Conservation (phyloP, 64 coral and sea anemone species). For the Astreopora myriophthalma region DNA sequence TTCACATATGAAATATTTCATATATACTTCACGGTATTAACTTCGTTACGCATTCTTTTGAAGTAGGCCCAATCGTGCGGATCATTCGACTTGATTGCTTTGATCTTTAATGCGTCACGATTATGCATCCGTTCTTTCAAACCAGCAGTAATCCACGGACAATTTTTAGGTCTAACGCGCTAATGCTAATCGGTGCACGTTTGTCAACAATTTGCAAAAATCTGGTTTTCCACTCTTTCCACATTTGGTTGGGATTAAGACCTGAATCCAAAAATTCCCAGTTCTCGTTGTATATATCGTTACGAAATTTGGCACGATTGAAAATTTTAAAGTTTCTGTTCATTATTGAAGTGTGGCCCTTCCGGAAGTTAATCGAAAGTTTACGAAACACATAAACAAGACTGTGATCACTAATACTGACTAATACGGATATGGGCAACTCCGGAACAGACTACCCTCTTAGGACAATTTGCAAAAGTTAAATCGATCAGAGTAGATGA, state of each 20-base stretch:
- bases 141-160: slow-evolving; percentile 45
- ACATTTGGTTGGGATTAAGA: slow-evolving; percentile 44
- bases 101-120: slow-evolving; percentile 52
- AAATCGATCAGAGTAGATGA: slow-evolving; percentile 39
- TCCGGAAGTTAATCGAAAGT: slow-evolving; percentile 25
- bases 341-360: slow-evolving; percentile 27
- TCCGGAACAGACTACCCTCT: slow-evolving; percentile 11
- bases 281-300: neutral
- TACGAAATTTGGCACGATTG: slow-evolving; percentile 43
- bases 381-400: slow-evolving; percentile 27
- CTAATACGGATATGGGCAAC: slow-evolving; percentile 11
- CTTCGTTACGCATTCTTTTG: slow-evolving; percentile 19
- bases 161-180: slow-evolving; percentile 1
- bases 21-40: too few relatives aligned
- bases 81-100: slow-evolving; percentile 57
- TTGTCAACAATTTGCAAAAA: slow-evolving; percentile 16
- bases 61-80: slow-evolving; percentile 22
- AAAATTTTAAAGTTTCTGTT: slow-evolving; percentile 33
- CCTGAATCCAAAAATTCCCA: slow-evolving; percentile 11
- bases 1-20: too few relatives aligned
- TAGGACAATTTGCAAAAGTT: slow-evolving; percentile 13
- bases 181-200: slow-evolving; percentile 31
- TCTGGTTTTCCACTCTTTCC: slow-evolving; percentile 35
- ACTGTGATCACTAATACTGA: slow-evolving; percentile 17
- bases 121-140: slow-evolving; percentile 59